A percentile compares a stretch with the other conserved stretches of the same genome.
Evolutionary conservation across 2,888 invertebrate genomes (phyloP).

Genomic region (Lepidocyrtinus sp.): DNA sequence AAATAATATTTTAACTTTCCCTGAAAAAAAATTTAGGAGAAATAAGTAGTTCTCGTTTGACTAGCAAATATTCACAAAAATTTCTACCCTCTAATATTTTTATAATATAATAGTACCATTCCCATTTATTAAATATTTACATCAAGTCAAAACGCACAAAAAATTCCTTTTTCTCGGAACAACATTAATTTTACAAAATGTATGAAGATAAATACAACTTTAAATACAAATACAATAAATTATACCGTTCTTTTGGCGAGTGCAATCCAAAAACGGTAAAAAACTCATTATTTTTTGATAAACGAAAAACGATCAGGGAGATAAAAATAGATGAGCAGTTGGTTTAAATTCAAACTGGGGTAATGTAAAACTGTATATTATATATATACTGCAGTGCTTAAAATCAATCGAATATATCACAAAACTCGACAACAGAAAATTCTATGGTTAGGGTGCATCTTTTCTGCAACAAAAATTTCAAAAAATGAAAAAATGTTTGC

Average conservation of each 20-base stretch:
- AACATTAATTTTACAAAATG: neutral
- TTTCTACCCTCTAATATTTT: neutral
- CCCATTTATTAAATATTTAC: neutral
- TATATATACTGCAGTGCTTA: neutral
- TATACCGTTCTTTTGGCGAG: neutral
- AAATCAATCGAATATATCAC: neutral
- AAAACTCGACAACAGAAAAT: constrained; percentile 14
- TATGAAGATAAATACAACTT: neutral
- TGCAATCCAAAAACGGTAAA: too few species aligned
- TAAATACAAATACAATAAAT: neutral
- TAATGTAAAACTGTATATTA: neutral
- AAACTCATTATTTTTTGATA: too few species aligned
- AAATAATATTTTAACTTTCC: neutral
- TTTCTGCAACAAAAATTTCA: constrained; percentile 10
- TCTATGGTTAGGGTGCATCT: constrained; percentile 12
- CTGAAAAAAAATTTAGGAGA: neutral
- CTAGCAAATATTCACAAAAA: neutral
- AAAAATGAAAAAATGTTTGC: too few species aligned
- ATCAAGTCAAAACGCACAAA: neutral
- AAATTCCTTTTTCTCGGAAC: neutral
- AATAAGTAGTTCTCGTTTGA: neutral
- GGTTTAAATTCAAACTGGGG: neutral
- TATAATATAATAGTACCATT: neutral
- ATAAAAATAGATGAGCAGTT: too few species aligned
- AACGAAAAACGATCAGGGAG: too few species aligned